Conservation (phyloP, 2,888 invertebrate species). For the Xiphydria camelus region DNA sequence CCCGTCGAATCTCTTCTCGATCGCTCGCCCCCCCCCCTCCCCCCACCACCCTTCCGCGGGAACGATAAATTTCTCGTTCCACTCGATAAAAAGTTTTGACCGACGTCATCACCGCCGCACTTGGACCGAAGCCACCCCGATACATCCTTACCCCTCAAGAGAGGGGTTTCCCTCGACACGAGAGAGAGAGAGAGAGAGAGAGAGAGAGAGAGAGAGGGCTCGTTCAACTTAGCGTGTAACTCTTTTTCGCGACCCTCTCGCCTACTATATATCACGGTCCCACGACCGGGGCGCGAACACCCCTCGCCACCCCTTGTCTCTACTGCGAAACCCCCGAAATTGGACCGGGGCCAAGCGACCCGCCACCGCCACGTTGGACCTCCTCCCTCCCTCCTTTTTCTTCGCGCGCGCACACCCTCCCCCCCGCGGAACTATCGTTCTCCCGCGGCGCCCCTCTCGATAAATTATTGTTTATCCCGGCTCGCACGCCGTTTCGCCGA, state of each 20-base stretch:
- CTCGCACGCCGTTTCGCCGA: constrained; percentile 17
- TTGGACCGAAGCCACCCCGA: no score
- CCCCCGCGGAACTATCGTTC: constrained; percentile 13
- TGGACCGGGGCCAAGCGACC: constrained; percentile 37
- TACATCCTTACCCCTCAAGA: no score
- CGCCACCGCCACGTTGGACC: background rate
- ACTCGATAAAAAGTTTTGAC: no score
- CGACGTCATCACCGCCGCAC: no score
- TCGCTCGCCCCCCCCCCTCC: background rate
- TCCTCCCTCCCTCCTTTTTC: background rate
- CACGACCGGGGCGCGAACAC: constrained; percentile 25
- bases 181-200: no score
- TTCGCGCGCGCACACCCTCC: constrained; percentile 17
- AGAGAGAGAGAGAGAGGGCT: no score
- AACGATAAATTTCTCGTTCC: constrained; percentile 7
- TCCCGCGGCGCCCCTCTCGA: constrained; percentile 20
- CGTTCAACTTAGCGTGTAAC: constrained; percentile 33
- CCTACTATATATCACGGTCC: constrained; percentile 26
- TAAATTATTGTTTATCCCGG: constrained; percentile 36
- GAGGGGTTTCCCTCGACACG: constrained; percentile 18
- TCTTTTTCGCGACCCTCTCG: constrained; percentile 32
- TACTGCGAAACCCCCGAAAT: constrained; percentile 35
- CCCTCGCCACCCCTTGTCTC: constrained; percentile 10
- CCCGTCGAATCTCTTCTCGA: background rate
- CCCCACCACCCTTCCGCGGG: constrained; percentile 14